Conservation (phyloP, 2,797 vertebrate genomes). For the Vireo griseus region DNA sequence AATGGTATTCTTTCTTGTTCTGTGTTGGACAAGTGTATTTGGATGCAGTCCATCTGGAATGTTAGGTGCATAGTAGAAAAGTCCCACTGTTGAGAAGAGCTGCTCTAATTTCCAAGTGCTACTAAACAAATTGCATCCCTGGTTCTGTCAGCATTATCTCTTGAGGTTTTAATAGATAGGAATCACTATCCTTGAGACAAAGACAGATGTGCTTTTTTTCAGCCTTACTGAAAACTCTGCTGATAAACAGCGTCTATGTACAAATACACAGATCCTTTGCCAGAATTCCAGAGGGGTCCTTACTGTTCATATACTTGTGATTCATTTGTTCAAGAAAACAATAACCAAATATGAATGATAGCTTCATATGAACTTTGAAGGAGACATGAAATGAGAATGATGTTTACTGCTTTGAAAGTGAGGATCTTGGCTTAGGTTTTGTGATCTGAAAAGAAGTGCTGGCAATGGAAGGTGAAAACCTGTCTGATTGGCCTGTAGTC, state of each 20-base stretch:
- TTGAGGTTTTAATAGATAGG: not conserved
- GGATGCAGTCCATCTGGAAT: conserved; percentile 54
- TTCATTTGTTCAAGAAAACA: not conserved
- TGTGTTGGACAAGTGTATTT: conserved; percentile 59
- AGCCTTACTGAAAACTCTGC: not conserved
- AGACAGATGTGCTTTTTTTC: not conserved
- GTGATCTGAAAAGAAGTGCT: conserved; percentile 42
- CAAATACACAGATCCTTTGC: not conserved
- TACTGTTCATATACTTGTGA: conserved; percentile 9
- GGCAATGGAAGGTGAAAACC: conserved; percentile 40
- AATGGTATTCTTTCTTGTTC: conserved; percentile 58
- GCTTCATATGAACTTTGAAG: conserved; percentile 11
- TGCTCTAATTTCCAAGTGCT: conserved; percentile 6
- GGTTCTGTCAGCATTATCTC: conserved; percentile 8
- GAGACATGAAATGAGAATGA: not conserved
- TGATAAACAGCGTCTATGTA: not conserved
- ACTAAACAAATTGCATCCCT: not conserved
- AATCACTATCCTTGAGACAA: not conserved
- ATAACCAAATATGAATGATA: not conserved
- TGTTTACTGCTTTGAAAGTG: conserved; percentile 45
- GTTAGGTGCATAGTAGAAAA: conserved; percentile 14
- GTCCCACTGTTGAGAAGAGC: not conserved
- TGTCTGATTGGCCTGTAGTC: conserved; percentile 27
- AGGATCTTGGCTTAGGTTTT: conserved; percentile 52
- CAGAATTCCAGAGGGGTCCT: not conserved